A percentile compares a stretch with the other conserved stretches of the same genome.
Conservation (phyloP, 2,888 invertebrate species). For the Drosophila bunnanda region DNA sequence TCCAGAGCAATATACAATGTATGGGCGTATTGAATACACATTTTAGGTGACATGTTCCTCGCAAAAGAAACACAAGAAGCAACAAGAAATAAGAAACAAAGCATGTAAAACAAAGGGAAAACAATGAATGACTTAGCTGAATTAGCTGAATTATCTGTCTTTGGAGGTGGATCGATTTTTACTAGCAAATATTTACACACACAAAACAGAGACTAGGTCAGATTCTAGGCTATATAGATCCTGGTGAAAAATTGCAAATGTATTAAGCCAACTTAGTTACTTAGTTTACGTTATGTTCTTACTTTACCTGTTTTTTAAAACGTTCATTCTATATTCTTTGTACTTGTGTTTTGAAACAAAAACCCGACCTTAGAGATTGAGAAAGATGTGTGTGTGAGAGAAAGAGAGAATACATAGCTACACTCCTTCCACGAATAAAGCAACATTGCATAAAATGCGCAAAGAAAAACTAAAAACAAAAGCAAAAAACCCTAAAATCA, state of each 20-base stretch:
- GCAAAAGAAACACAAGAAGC: constrained; percentile 47
- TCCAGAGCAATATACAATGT: constrained; percentile 72
- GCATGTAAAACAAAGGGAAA: constrained; percentile 19
- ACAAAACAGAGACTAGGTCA: constrained; percentile 28
- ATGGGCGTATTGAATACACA: constrained; percentile 77
- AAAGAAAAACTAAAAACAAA: constrained; percentile 56
- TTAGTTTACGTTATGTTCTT: constrained; percentile 45
- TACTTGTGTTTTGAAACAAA: constrained; percentile 41
- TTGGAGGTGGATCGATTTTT: constrained; percentile 29
- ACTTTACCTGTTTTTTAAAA: constrained; percentile 28
- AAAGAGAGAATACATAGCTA: constrained; percentile 56
- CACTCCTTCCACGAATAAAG: constrained; percentile 81
- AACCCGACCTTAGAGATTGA: constrained; percentile 32
- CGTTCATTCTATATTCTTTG: constrained; percentile 35
- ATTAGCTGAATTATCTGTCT: constrained; percentile 63
- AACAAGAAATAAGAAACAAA: constrained; percentile 13
- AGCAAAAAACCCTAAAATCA: constrained; percentile 20
- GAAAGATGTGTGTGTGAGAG: constrained; percentile 13
- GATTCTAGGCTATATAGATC: constrained; percentile 25
- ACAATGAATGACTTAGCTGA: constrained; percentile 38
- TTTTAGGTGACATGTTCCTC: constrained; percentile 80
- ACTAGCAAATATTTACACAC: constrained; percentile 39
- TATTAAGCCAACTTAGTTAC: constrained; percentile 57
- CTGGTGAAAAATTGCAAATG: constrained; percentile 45
- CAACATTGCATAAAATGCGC: constrained; percentile 82